phyloP scores from a whole-genome alignment of 2,888 invertebrate genomes.

The Heterodera filipjevi region DNA sequence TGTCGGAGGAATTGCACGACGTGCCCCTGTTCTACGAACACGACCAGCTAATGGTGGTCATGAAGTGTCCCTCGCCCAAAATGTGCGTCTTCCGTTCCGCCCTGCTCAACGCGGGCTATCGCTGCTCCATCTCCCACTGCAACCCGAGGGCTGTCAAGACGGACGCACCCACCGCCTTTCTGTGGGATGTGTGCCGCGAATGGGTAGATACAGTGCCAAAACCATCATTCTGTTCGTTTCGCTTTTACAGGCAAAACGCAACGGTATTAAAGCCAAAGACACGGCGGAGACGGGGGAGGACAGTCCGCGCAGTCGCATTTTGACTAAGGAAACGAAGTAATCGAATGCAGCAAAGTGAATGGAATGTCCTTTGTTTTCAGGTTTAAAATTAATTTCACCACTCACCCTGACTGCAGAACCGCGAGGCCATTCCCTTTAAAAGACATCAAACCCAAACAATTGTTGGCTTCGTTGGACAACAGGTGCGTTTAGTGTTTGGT shows the following conservation, averaged over 20 bases:
- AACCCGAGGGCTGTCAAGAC: conserved; percentile 87
- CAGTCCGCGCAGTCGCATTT: conserved; percentile 46
- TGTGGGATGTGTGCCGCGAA: conserved; percentile 89
- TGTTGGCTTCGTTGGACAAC: conserved; percentile 63
- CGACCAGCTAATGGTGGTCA: conserved; percentile 77
- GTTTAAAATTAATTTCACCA: conserved; percentile 50
- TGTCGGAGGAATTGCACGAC: conserved; percentile 78
- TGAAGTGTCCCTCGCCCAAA: conserved; percentile 44
- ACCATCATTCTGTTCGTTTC: background rate
- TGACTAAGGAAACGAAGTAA: conserved; percentile 41
- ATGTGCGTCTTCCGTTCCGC: conserved; percentile 76
- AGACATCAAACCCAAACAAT: conserved; percentile 61
- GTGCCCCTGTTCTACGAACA: conserved; percentile 84
- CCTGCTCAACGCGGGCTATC: conserved; percentile 83
- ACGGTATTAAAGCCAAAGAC: conserved; percentile 4
- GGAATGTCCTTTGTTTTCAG: conserved; percentile 36
- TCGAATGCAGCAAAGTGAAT: conserved; percentile 36
- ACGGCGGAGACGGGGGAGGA: background rate
- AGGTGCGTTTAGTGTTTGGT: conserved; percentile 28
- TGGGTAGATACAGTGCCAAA: conserved; percentile 65
- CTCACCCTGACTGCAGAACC: conserved; percentile 55
- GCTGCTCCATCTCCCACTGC: conserved; percentile 89
- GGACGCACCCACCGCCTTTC: conserved; percentile 79
- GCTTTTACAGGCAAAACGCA: conserved; percentile 8
- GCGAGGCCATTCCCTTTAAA: conserved; percentile 60